Evolutionary conservation across 1,140 invertebrate species (phyloP), one percentile per base, ranked within the genome.

Genomic region (Calosoma granatense): DNA sequence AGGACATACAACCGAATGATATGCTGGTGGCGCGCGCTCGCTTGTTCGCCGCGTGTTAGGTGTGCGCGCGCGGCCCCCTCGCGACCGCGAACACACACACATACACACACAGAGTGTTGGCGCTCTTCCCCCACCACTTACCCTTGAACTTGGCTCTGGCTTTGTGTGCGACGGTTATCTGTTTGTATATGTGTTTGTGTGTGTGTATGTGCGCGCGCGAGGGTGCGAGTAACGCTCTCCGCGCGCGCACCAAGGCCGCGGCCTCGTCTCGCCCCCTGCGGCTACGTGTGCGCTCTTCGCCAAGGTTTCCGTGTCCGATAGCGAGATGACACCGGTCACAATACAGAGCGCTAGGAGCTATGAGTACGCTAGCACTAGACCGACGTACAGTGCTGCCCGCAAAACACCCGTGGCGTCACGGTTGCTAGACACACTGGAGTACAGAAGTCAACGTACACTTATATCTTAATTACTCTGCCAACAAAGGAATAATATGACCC

Each of bases 121-220:
- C 76, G 76, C 70, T 69, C 59, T 52, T 51, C 56, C 56, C 41
- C 55, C 61, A 60, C 56, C 59, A 59, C 61, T 63, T 66, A 66
- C 66, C 81, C 83, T 84, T 84, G 82, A 84, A 85, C 82, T 84
- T 85, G 82, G 78, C 74, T 73, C 67, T 71, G 73, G 72, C 69
- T 68, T 59, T 54, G 65, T 65, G 70, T 69, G 71, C n/a, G n/a
- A n/a, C n/a, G n/a, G n/a, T n/a, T n/a, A n/a, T n/a, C n/a, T n/a
- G n/a, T n/a, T n/a, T n/a, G n/a, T n/a, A n/a, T n/a, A n/a, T 47
- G 41, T 47, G 15, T 47, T 17, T 11, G 41, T 47, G 41, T 17
- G 15, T 17, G 17, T 47, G 4, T 12, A 47, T 6, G 41, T 6
- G 9, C 6, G 72, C 72, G 68, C 69, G 69, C 15, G 4, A 19